These are phyloP conservation scores for Phalacrocorax aristotelis DNA, from an alignment of 2,113 vertebrate genomes.

Conservation along the genomic window DNA sequence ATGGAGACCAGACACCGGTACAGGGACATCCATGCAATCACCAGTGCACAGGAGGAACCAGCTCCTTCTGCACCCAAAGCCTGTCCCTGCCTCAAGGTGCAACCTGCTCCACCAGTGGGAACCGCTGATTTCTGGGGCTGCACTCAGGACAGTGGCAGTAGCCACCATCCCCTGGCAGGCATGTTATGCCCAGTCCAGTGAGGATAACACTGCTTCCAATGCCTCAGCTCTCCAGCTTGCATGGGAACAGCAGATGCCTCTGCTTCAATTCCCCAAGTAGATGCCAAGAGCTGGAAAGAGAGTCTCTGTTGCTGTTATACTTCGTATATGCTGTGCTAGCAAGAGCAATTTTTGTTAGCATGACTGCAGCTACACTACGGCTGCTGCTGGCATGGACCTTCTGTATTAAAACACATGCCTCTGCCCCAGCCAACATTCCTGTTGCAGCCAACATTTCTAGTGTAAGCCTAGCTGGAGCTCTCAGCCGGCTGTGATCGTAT, in stretches of 20 bases:
- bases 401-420: neutral
- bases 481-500: rapidly evolving
- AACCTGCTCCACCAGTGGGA: neutral
- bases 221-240: neutral
- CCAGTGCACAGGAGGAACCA: neutral
- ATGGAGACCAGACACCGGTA: neutral
- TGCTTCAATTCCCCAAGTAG: neutral
- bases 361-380: neutral
- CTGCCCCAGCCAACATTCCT: slow-evolving; percentile 23
- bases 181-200: neutral
- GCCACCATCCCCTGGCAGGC: neutral
- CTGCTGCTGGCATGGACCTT: neutral
- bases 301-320: neutral
- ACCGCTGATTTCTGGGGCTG: neutral
- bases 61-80: neutral
- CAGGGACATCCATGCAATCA: neutral
- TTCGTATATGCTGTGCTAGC: neutral
- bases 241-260: neutral
- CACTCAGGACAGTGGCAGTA: neutral
- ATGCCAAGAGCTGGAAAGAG: neutral
- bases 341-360: neutral
- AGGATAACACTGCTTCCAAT: neutral
- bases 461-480: neutral
- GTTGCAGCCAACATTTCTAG: neutral
- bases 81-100: neutral